phyloP scores from a whole-genome alignment of 2,113 vertebrate genomes.

The Toxotes chatareus region DNA sequence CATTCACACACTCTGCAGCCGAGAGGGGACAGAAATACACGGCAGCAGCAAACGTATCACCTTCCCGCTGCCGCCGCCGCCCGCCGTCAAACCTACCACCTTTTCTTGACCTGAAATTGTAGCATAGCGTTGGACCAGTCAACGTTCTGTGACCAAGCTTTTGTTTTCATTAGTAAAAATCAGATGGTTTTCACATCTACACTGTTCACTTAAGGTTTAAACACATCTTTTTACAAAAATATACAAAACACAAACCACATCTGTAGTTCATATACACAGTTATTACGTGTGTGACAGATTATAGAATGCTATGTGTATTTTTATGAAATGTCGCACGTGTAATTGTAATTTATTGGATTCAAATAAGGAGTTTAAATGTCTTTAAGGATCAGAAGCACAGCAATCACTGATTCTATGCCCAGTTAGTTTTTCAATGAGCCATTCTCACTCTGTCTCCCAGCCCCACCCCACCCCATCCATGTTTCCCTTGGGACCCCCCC shows the following conservation, averaged over 20 bases:
- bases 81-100: conserved; percentile 47
- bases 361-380: conserved; percentile 30
- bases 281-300: background rate
- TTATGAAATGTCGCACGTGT: conserved; percentile 19
- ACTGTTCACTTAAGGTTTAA: background rate
- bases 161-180: background rate
- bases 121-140: background rate
- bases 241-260: no score
- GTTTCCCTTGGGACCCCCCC: conserved; percentile 48
- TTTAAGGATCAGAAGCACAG: conserved; percentile 13
- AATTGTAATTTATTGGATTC: conserved; percentile 4
- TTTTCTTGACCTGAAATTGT: conserved; percentile 38
- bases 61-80: conserved; percentile 34
- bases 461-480: background rate
- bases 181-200: background rate
- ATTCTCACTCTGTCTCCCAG: conserved; percentile 5
- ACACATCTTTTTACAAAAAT: no score
- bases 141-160: background rate
- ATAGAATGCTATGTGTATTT: background rate
- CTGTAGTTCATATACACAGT: no score
- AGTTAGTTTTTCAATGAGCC: conserved; percentile 51
- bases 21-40: conserved; percentile 43
- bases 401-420: conserved; percentile 27
- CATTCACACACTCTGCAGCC: conserved; percentile 66
- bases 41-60: conserved; percentile 32